Percentiles rank a stretch among this genome's conserved stretches.
These are phyloP conservation scores for Meandrina meandrites DNA, from an alignment of 92 coral and sea anemone species.

Conservation along the genomic window DNA sequence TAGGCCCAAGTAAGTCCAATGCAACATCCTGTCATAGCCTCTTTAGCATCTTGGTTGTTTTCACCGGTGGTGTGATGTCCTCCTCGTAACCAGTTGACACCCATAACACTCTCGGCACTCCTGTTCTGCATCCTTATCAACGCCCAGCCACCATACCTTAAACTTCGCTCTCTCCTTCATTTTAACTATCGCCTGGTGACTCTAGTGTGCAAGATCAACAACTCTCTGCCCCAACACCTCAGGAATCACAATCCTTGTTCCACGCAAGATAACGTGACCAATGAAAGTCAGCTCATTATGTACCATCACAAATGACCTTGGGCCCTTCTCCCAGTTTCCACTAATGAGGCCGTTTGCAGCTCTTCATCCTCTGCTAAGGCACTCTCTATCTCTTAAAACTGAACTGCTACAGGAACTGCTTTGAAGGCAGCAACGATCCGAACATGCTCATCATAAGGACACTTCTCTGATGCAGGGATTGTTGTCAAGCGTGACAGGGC, in stretches of 20 bases:
- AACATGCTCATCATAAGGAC: constrained; percentile 34
- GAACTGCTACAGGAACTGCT: constrained; percentile 56
- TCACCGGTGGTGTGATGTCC: no score
- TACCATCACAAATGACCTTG: constrained; percentile 38
- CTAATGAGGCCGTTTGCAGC: constrained; percentile 13
- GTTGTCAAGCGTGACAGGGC: constrained; percentile 48
- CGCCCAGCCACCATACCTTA: constrained; percentile 62
- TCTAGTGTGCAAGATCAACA: constrained; percentile 42
- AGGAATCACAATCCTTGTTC: constrained; percentile 39
- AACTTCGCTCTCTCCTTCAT: constrained; percentile 51
- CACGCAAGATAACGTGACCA: constrained; percentile 51
- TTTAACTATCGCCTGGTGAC: constrained; percentile 57
- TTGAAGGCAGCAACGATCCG: constrained; percentile 28
- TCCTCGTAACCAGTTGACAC: constrained; percentile 41
- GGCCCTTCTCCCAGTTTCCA: constrained; percentile 32
- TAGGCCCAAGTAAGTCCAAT: no score
- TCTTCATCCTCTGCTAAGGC: constrained; percentile 40
- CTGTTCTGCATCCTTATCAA: constrained; percentile 42
- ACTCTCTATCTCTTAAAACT: constrained; percentile 44
- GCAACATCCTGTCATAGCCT: no score
- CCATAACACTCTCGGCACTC: constrained; percentile 37
- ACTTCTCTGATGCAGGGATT: constrained; percentile 13
- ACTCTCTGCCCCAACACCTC: constrained; percentile 36
- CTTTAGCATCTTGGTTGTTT: no score
- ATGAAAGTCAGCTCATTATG: constrained; percentile 50